Conservation (phyloP, 1,140 invertebrate genomes). For the Adoxophyes honmai region DNA sequence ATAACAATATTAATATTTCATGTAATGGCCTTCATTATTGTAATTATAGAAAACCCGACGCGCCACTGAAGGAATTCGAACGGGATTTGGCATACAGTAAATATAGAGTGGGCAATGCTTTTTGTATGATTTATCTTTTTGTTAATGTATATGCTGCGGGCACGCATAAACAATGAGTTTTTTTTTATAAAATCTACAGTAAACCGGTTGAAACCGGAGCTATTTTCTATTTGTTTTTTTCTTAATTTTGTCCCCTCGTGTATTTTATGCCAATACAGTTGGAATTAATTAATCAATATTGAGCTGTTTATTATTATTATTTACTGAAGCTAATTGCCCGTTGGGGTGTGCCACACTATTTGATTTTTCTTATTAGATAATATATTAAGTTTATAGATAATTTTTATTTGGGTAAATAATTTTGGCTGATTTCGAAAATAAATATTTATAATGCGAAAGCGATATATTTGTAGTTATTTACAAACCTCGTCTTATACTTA, state of each 20-base stretch:
- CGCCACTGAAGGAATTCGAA: not conserved
- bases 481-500: not conserved
- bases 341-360: slow-evolving; percentile 21
- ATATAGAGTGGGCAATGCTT: no score
- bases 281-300: slow-evolving; percentile 2
- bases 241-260: no score
- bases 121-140: no score
- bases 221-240: no score
- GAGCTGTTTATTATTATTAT: no score
- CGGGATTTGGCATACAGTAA: no score
- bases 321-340: slow-evolving; percentile 5
- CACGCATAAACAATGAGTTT: no score
- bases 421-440: slow-evolving; percentile 69
- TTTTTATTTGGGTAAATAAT: slow-evolving; percentile 62
- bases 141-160: no score
- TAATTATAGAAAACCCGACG: slow-evolving; percentile 1
- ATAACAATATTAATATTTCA: slow-evolving; percentile 11
- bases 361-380: slow-evolving; percentile 29
- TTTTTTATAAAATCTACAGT: no score
- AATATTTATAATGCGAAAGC: slow-evolving; percentile 68
- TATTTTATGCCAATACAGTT: not conserved
- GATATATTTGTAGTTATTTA: slow-evolving; percentile 29
- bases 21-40: slow-evolving; percentile 10
- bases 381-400: slow-evolving; percentile 57
- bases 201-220: no score